These are phyloP conservation scores for Nylanderia fulva DNA, from an alignment of 1,140 invertebrate species.

Conservation along the genomic window DNA sequence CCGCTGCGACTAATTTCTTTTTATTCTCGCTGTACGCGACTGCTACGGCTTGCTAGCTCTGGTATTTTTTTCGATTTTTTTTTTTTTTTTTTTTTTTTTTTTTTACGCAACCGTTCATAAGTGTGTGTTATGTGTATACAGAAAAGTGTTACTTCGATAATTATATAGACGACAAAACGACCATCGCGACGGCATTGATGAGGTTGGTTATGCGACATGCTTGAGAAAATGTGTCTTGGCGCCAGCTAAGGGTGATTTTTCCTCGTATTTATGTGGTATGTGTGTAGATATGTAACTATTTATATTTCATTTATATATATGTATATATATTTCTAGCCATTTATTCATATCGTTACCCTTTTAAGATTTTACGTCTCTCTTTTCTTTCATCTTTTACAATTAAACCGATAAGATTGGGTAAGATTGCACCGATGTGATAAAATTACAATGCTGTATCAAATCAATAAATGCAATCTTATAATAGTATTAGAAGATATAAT, in stretches of 20 bases:
- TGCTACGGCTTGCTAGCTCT: not conserved
- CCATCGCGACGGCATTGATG: not conserved
- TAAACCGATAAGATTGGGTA: not conserved
- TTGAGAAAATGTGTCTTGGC: not conserved
- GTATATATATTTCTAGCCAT: too few species aligned
- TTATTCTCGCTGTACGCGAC: not conserved
- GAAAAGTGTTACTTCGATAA: not conserved
- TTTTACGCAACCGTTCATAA: not conserved
- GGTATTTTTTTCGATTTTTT: too few species aligned
- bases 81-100: too few species aligned
- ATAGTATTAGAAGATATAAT: too few species aligned
- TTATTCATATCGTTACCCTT: not conserved
- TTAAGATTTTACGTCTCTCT: not conserved
- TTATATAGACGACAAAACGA: not conserved
- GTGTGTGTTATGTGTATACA: not conserved
- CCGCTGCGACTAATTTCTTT: not conserved
- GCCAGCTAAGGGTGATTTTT: constrained; percentile 2
- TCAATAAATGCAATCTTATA: too few species aligned
- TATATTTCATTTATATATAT: too few species aligned
- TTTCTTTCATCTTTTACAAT: not conserved
- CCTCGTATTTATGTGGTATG: not conserved
- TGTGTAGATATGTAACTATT: not conserved
- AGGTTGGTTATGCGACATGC: not conserved
- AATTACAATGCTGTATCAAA: not conserved
- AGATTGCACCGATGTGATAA: not conserved